Evolutionary conservation across 2,888 invertebrate genomes (phyloP), one percentile per base, ranked within the genome.

Genomic region (Tigriopus californicus): DNA sequence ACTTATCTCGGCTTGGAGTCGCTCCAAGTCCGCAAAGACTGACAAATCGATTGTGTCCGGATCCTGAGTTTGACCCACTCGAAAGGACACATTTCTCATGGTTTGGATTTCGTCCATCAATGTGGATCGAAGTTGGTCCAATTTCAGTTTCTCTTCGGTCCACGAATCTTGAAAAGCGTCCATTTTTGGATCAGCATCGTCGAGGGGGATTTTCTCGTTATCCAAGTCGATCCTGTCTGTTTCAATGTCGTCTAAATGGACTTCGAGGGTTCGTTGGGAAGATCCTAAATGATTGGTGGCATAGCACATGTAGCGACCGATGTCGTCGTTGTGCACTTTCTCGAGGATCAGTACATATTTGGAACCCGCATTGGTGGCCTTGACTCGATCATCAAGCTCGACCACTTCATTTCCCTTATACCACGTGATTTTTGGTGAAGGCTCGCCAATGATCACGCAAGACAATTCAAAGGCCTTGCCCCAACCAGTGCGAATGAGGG

Each of bases 361-460:
- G 41, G 15, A 40, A 40, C 54, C 54, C 11, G 54, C 54, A 54
- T 15, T 6, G n/a, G 40, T 15, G 18, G 33, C 15, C 6, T n/a
- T 40, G 18, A 40, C 15, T 6, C 54, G n/a, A n/a, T 40, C 40
- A 40, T 33, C 40, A 8, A 54, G 15, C 10, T 54, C 15, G 1
- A 54, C 54, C 18, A 54, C 54, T 15, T 54, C 54, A 15, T 54
- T 25, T 25, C 54, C 54, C 15, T 54, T 54, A 18, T 54, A 54
- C 54, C 54, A 54, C 3, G 54, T 54, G 5, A 54, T 41, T 54
- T 54, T 54, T 15, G 54, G 40, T 5, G n/a, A 18, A 8, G 54
- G 54, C 1, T 54, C 41, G 15, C 41, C 41, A 18, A 40, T 22
- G 2, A 25, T 41, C 42, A 41, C 15, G 41, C 54, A 54, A n/a